phyloP scores from a whole-genome alignment of 1,140 invertebrate species.

The Drosophila ironensis region DNA sequence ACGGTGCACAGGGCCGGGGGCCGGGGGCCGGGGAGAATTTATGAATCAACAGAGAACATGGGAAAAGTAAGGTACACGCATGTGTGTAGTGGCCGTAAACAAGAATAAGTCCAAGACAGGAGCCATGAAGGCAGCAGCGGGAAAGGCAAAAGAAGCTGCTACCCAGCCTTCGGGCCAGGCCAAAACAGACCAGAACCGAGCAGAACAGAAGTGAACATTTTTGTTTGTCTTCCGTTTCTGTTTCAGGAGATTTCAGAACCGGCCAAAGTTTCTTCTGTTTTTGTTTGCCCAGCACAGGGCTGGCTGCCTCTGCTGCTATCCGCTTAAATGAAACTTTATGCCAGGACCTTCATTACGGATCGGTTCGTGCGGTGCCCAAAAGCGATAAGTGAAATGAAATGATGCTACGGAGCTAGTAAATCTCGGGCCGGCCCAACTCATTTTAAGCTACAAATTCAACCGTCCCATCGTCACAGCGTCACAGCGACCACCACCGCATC shows the following conservation, averaged over 20 bases:
- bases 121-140: background rate
- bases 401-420: constrained; percentile 14
- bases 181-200: background rate
- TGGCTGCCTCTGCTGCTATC: constrained; percentile 5
- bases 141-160: constrained; percentile 1
- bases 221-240: constrained; percentile 38
- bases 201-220: background rate
- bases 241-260: too few species aligned
- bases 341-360: constrained; percentile 55
- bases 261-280: constrained; percentile 1
- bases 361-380: constrained; percentile 55
- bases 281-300: constrained; percentile 23
- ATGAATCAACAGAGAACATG: constrained; percentile 36
- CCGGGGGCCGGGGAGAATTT: constrained; percentile 53
- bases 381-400: constrained; percentile 73
- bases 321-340: constrained; percentile 72
- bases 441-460: constrained; percentile 5
- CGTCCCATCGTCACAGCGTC: too few species aligned
- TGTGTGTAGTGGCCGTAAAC: constrained; percentile 51
- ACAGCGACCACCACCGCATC: constrained; percentile 11
- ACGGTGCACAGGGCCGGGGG: background rate
- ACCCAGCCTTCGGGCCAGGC: constrained; percentile 11
- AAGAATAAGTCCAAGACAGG: constrained; percentile 47
- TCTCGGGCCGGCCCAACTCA: constrained; percentile 31
- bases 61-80: constrained; percentile 6